These are phyloP conservation scores for Thalassarche chlororhynchos DNA, from an alignment of 2,113 vertebrate genomes.

Conservation along the genomic window DNA sequence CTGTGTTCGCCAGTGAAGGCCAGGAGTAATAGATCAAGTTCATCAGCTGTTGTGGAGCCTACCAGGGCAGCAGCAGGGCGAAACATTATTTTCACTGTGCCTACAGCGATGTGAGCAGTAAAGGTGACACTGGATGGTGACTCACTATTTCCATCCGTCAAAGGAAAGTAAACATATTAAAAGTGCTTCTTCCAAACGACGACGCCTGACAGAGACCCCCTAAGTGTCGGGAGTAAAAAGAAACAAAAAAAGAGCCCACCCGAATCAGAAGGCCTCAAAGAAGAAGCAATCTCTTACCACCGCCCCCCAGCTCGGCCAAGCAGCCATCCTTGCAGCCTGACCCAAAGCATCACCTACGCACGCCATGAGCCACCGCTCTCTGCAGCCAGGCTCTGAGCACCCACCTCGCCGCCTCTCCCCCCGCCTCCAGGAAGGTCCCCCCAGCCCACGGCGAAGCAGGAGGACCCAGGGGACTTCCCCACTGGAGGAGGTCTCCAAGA, in stretches of 20 bases:
- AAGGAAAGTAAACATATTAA: not conserved
- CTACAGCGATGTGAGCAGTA: not conserved
- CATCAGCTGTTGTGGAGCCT: not conserved
- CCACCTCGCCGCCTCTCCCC: not conserved
- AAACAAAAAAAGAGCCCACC: not conserved
- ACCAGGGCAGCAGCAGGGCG: not conserved
- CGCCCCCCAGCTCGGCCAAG: not conserved
- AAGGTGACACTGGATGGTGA: not conserved
- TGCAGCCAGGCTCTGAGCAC: not conserved
- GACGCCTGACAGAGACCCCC: not conserved
- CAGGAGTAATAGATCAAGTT: not conserved
- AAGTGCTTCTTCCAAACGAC: not conserved
- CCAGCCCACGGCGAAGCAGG: not conserved
- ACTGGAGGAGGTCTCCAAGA: not conserved
- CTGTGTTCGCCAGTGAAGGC: not conserved
- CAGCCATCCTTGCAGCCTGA: not conserved
- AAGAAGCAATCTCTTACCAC: not conserved
- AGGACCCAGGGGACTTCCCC: not conserved
- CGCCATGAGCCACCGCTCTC: rapidly evolving
- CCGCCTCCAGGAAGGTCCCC: rapidly evolving
- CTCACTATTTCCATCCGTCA: not conserved
- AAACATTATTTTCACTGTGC: not conserved
- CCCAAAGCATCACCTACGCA: rapidly evolving
- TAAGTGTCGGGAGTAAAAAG: not conserved
- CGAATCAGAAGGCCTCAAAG: not conserved